Percentiles rank a stretch among this genome's conserved stretches.
Conservation (phyloP, 2,797 vertebrate genomes). For the Anguilla pacifica region DNA sequence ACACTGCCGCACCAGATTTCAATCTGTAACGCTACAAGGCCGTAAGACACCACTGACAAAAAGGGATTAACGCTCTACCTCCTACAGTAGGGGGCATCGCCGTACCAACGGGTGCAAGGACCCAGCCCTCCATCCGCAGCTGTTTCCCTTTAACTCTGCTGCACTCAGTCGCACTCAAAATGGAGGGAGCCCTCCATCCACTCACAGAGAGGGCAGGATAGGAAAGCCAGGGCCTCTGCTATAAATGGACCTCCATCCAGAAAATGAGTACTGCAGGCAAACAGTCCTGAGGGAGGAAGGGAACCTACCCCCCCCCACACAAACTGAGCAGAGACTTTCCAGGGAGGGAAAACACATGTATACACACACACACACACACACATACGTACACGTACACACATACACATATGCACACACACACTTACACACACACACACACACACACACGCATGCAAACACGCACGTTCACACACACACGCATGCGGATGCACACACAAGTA, state of each 20-base stretch:
- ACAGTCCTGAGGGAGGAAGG: conserved; percentile 25
- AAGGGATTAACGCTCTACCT: not conserved
- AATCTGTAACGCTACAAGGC: not conserved
- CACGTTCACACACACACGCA: too few relatives aligned
- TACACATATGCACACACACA: not conserved
- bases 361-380: conserved; percentile 10
- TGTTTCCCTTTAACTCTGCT: not conserved
- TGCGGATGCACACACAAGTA: not conserved
- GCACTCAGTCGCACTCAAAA: not conserved
- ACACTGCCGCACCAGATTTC: not conserved
- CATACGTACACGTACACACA: not conserved
- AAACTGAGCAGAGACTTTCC: conserved; percentile 33
- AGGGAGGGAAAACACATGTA: not conserved
- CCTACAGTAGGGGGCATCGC: not conserved
- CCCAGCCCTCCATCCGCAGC: not conserved
- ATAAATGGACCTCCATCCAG: not conserved
- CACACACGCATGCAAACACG: too few relatives aligned
- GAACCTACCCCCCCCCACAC: conserved; percentile 17
- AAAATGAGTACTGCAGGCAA: not conserved
- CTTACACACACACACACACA: not conserved
- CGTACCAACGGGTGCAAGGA: not conserved
- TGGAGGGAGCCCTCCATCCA: not conserved
- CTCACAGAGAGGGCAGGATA: not conserved
- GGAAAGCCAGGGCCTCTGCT: not conserved
- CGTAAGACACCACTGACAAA: not conserved